Conservation (phyloP, 2,888 invertebrate species). For the Spodoptera exigua region DNA sequence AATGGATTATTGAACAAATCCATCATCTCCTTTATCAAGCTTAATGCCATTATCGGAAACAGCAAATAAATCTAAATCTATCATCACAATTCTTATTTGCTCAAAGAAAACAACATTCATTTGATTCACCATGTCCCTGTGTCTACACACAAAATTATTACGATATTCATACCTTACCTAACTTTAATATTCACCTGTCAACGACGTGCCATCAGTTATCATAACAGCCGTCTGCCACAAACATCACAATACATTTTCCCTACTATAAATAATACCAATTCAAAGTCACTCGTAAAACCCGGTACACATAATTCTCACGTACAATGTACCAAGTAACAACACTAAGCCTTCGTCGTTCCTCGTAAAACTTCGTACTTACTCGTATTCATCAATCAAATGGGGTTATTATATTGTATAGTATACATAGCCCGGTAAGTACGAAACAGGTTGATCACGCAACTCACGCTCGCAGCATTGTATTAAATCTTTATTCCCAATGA, state of each 20-base stretch:
- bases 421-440: slow-evolving; percentile 51
- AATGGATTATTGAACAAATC: background rate
- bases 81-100: background rate
- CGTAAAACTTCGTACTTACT: slow-evolving; percentile 60
- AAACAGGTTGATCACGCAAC: slow-evolving; percentile 62
- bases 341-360: slow-evolving; percentile 47
- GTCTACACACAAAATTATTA: slow-evolving; percentile 7
- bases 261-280: slow-evolving; percentile 46
- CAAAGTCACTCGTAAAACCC: slow-evolving; percentile 48
- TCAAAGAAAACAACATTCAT: background rate
- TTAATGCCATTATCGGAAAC: background rate
- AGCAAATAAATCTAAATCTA: background rate
- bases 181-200: slow-evolving; percentile 30
- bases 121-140: slow-evolving; percentile 5
- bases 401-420: slow-evolving; percentile 71
- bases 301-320: slow-evolving; percentile 44
- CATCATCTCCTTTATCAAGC: too few relatives aligned
- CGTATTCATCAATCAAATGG: slow-evolving; percentile 76
- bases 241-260: slow-evolving; percentile 39
- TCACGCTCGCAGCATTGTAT: slow-evolving; percentile 58
- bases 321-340: slow-evolving; percentile 46
- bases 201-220: slow-evolving; percentile 28
- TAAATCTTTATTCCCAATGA: slow-evolving; percentile 64
- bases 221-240: slow-evolving; percentile 26
- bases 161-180: slow-evolving; percentile 25